phyloP scores from a whole-genome alignment of 2,113 vertebrate species.

The Taurulus bubalis region DNA sequence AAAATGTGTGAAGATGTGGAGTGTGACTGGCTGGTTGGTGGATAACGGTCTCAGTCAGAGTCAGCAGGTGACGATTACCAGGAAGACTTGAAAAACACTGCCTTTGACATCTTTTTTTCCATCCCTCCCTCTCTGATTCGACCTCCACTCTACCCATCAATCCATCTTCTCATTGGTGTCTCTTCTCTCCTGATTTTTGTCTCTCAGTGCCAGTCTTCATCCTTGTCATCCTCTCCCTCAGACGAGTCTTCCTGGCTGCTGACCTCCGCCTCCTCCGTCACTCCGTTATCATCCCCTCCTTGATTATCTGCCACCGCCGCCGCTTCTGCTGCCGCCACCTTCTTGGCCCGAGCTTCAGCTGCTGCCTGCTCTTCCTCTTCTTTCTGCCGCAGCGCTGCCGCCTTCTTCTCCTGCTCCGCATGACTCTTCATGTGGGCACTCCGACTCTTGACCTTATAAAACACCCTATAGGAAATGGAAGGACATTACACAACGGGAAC shows the following conservation, averaged over 20 bases:
- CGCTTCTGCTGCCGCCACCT: constrained; percentile 15
- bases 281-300: constrained; percentile 63
- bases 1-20: constrained; percentile 54
- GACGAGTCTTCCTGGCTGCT: constrained; percentile 81
- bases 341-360: constrained; percentile 60
- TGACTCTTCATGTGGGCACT: constrained; percentile 99
- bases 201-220: constrained; percentile 83
- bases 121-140: constrained; percentile 14
- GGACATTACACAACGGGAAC: neutral
- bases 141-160: constrained; percentile 21
- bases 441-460: constrained; percentile 97
- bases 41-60: constrained; percentile 4
- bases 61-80: constrained; percentile 36
- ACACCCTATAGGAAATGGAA: constrained; percentile 84
- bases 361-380: constrained; percentile 85
- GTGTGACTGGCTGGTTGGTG: constrained; percentile 43
- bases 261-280: constrained; percentile 64
- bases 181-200: neutral
- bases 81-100: constrained; percentile 53
- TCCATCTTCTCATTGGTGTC: constrained; percentile 13
- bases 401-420: constrained; percentile 97
- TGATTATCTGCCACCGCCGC: neutral
- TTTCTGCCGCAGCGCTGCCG: constrained; percentile 87
- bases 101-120: constrained; percentile 1
- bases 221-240: constrained; percentile 83